These are phyloP conservation scores for Trisateles emortualis DNA, from an alignment of 2,888 invertebrate species.

Conservation along the genomic window DNA sequence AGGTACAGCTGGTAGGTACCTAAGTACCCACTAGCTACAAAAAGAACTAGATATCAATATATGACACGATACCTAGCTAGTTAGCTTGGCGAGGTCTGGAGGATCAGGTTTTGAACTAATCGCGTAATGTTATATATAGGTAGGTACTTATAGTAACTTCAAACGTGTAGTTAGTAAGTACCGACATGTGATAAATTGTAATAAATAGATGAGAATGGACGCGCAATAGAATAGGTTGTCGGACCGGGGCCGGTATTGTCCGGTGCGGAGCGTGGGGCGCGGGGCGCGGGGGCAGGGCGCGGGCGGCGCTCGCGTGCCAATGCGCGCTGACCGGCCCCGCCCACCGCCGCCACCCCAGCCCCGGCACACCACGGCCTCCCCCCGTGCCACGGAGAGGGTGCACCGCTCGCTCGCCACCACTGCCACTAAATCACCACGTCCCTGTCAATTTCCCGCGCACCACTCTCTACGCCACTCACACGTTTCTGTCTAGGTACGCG, in stretches of 20 bases:
- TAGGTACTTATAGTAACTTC: not conserved
- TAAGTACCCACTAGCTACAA: too few species aligned
- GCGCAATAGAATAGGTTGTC: not conserved
- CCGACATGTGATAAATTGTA: not conserved
- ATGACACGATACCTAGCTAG: too few species aligned
- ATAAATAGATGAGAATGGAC: slow-evolving; percentile 2
- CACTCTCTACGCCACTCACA: slow-evolving; percentile 14
- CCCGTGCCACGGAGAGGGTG: slow-evolving; percentile 15
- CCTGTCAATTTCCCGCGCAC: slow-evolving; percentile 50
- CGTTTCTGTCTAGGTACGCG: not conserved
- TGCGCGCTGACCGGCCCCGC: slow-evolving; percentile 34
- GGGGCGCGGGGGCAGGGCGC: slow-evolving; percentile 32
- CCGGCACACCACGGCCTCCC: slow-evolving; percentile 14
- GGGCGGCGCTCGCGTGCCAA: slow-evolving; percentile 54
- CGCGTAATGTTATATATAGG: not conserved
- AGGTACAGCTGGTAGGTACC: too few species aligned
- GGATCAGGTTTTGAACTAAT: too few species aligned
- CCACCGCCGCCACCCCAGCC: slow-evolving; percentile 34
- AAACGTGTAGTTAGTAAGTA: not conserved
- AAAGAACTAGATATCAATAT: too few species aligned
- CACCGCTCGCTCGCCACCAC: slow-evolving; percentile 32
- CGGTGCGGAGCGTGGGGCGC: slow-evolving; percentile 12
- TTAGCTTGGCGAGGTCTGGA: too few species aligned
- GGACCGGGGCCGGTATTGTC: not conserved
- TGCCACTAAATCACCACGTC: slow-evolving; percentile 50